Evolutionary conservation across 2,797 vertebrate species (phyloP).

Genomic region (Cossypha niveicapilla): DNA sequence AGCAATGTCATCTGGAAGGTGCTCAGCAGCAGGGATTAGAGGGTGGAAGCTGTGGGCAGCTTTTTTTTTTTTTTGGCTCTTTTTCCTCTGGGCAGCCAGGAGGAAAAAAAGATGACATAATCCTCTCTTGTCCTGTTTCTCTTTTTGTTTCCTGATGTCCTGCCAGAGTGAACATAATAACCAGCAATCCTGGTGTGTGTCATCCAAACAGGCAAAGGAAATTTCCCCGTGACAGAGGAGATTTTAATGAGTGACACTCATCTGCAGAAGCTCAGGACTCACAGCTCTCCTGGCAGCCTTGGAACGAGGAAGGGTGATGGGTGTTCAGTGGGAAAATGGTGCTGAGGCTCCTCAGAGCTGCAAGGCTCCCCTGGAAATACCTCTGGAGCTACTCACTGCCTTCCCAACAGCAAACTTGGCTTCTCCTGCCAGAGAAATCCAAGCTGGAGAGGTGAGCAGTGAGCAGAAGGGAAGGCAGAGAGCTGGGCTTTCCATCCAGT

Average conservation of each 20-base stretch:
- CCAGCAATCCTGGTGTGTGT: not conserved
- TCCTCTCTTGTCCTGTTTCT: not conserved
- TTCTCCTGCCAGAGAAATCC: not conserved
- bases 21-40: not conserved
- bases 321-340: fast-evolving
- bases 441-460: not conserved
- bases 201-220: constrained; percentile 8
- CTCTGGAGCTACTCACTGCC: not conserved
- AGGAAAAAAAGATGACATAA: constrained; percentile 44
- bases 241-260: not conserved
- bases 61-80: no score
- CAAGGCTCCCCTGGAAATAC: not conserved
- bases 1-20: not conserved
- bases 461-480: not conserved
- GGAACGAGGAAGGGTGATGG: not conserved
- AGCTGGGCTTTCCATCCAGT: constrained; percentile 30
- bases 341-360: not conserved
- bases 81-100: not conserved
- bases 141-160: constrained; percentile 8
- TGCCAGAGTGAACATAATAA: constrained; percentile 26
- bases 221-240: not conserved
- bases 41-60: not conserved
- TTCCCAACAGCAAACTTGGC: not conserved
- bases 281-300: not conserved
- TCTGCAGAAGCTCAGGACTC: not conserved